Evolutionary conservation across 2,113 vertebrate genomes (phyloP).

Genomic region (Seriola dumerili): DNA sequence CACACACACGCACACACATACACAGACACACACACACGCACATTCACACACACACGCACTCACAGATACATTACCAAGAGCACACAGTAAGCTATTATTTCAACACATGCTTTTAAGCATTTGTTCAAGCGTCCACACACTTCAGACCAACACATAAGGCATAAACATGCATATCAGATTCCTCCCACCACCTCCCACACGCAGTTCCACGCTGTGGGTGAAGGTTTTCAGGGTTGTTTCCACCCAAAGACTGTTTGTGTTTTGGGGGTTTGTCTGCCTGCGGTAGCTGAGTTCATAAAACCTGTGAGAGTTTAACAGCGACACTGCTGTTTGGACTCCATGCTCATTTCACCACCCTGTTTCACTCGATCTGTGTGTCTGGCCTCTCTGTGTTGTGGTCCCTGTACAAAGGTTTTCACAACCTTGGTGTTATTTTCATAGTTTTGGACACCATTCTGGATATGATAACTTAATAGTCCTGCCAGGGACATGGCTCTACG

Average conservation of each 20-base stretch:
- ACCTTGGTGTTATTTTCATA: slow-evolving; percentile 21
- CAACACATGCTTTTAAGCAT: slow-evolving; percentile 21
- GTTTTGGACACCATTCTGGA: not conserved
- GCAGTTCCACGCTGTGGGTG: slow-evolving; percentile 61
- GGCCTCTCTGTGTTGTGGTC: not conserved
- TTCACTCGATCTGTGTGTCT: slow-evolving; percentile 2
- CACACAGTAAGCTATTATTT: not conserved
- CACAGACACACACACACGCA: not conserved
- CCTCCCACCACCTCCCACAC: slow-evolving; percentile 42
- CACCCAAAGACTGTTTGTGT: slow-evolving; percentile 73
- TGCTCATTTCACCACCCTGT: slow-evolving; percentile 35
- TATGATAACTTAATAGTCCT: not conserved
- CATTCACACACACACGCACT: not conserved
- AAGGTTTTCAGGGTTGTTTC: slow-evolving; percentile 71
- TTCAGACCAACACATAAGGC: slow-evolving; percentile 12
- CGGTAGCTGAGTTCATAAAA: slow-evolving; percentile 76
- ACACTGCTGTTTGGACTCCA: slow-evolving; percentile 62
- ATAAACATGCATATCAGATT: slow-evolving; percentile 55
- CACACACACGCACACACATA: not conserved
- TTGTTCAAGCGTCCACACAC: slow-evolving; percentile 18
- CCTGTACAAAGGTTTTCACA: slow-evolving; percentile 14
- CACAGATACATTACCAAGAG: not conserved
- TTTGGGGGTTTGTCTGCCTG: slow-evolving; percentile 57
- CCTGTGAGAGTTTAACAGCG: slow-evolving; percentile 60
- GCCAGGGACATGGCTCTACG: not conserved